phyloP scores from a whole-genome alignment of 1,140 invertebrate genomes.

The Heliconius melpomene region DNA sequence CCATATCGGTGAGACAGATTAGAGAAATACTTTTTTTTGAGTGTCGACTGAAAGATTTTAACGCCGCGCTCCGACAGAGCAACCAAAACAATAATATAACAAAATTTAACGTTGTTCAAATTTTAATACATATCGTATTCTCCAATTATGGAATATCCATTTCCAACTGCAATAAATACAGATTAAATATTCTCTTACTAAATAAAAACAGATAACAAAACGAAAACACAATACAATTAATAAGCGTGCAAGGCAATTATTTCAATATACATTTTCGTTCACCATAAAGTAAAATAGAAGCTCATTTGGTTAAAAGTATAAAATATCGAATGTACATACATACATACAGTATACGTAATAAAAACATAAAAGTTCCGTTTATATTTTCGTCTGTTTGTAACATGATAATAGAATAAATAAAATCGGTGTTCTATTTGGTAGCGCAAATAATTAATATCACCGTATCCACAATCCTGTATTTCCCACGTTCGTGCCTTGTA shows the following conservation, averaged over 20 bases:
- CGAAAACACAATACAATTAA: background rate
- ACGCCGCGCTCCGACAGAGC: too few species aligned
- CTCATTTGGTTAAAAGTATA: constrained; percentile 19
- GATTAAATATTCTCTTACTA: background rate
- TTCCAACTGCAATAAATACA: background rate
- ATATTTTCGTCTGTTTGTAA: constrained; percentile 20
- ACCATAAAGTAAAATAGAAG: background rate
- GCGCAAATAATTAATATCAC: constrained; percentile 46
- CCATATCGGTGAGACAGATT: background rate
- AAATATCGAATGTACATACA: background rate
- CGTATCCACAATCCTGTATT: constrained; percentile 42
- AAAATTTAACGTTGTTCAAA: too few species aligned
- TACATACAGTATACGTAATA: background rate
- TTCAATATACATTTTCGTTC: background rate
- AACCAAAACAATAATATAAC: too few species aligned
- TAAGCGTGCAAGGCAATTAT: background rate
- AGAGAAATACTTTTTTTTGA: too few species aligned
- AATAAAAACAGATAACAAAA: background rate
- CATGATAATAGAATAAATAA: constrained; percentile 41
- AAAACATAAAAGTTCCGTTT: constrained; percentile 18
- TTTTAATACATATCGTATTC: background rate
- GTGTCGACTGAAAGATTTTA: too few species aligned
- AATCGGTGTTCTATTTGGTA: constrained; percentile 39
- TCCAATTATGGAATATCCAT: background rate
- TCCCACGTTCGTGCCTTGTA: constrained; percentile 43